A percentile compares a stretch with the other conserved stretches of the same genome.
phyloP scores from a whole-genome alignment of 2,113 vertebrate genomes.

The Siniperca chuatsi region DNA sequence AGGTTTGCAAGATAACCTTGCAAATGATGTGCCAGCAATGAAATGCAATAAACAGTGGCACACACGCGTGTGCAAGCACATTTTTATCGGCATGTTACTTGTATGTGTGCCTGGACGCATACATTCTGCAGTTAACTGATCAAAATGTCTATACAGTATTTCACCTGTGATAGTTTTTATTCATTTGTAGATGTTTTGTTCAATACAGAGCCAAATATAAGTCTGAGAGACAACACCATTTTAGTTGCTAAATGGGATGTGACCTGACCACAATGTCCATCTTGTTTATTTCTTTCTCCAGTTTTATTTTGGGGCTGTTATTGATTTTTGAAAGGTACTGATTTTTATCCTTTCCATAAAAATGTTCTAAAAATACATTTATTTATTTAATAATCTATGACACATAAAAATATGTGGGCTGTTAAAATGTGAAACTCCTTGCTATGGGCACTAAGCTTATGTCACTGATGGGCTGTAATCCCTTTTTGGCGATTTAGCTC shows the following conservation, averaged over 20 bases:
- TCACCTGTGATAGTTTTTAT: background rate
- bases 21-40: background rate
- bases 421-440: constrained; percentile 9
- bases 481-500: constrained; percentile 32
- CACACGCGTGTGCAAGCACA: background rate
- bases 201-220: background rate
- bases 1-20: background rate
- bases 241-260: background rate
- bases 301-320: background rate
- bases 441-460: constrained; percentile 29
- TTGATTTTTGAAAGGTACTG: background rate
- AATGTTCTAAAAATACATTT: background rate
- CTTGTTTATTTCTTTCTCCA: background rate
- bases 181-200: background rate
- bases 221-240: background rate
- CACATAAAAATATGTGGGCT: constrained; percentile 1
- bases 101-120: background rate
- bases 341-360: background rate
- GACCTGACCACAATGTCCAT: background rate
- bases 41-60: background rate
- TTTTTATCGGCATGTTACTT: background rate
- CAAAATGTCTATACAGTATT: background rate
- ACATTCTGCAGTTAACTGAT: background rate
- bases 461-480: constrained; percentile 52
- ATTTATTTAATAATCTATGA: constrained; percentile 18